Conservation (phyloP, 2,888 invertebrate genomes). For the Troglohyphantes excavatus region DNA sequence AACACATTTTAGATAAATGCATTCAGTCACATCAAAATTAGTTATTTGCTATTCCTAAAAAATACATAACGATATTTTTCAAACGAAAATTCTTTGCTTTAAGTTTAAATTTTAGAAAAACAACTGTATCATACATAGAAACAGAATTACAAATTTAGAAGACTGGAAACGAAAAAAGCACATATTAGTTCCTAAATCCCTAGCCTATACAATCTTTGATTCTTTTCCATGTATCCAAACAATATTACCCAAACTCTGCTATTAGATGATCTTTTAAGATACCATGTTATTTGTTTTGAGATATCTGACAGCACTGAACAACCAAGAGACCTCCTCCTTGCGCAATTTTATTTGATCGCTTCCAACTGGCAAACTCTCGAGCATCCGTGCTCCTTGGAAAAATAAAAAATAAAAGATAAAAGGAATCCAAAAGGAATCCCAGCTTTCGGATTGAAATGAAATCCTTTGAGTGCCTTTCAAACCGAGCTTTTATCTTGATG, state of each 20-base stretch:
- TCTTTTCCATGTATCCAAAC: background rate
- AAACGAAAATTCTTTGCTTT: no score
- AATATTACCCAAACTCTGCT: background rate
- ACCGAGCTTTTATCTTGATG: slow-evolving; percentile 18
- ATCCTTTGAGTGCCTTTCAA: slow-evolving; percentile 3
- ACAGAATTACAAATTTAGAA: no score
- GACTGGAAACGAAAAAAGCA: no score
- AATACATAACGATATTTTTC: no score
- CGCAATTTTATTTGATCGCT: slow-evolving; percentile 2
- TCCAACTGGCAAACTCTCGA: background rate
- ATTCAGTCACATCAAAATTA: no score
- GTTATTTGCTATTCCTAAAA: no score
- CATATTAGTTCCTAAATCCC: no score
- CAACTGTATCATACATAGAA: no score
- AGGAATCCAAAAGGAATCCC: background rate
- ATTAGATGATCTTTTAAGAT: background rate
- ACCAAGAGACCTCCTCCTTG: background rate
- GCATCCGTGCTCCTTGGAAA: background rate
- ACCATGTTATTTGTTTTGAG: background rate
- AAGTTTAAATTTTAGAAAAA: no score
- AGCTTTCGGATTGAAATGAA: background rate
- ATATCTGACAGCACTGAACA: background rate
- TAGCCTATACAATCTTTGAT: background rate
- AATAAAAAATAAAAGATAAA: background rate
- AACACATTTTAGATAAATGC: no score